A percentile compares a stretch with the other conserved stretches of the same genome.
These are phyloP conservation scores for Globodera rostochiensis DNA, from an alignment of 1,140 invertebrate genomes.

Conservation along the genomic window DNA sequence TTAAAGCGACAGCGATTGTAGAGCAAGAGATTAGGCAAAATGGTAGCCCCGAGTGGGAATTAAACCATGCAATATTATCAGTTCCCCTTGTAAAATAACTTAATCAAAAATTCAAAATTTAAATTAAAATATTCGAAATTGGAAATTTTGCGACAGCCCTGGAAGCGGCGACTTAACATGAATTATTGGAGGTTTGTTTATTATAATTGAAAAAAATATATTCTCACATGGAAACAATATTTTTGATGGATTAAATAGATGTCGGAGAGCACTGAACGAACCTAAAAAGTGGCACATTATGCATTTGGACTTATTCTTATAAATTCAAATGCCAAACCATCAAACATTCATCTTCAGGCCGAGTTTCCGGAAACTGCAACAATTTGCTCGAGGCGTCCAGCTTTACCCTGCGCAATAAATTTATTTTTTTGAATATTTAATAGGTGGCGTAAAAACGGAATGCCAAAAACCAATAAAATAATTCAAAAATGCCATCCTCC, in stretches of 20 bases:
- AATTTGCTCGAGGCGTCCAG: constrained; percentile 49
- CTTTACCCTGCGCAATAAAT: constrained; percentile 34
- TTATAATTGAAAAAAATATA: constrained; percentile 2
- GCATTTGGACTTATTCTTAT: constrained; percentile 4
- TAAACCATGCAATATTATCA: no score
- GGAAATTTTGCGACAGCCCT: no score
- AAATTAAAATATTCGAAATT: no score
- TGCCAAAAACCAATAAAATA: neutral
- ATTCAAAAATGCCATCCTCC: constrained; percentile 8
- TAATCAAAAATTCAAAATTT: no score
- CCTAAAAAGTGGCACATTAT: neutral
- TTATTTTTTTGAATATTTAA: neutral
- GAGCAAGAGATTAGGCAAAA: no score
- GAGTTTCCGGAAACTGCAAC: constrained; percentile 47
- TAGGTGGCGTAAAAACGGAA: neutral
- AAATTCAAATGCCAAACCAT: constrained; percentile 26
- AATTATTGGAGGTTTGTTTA: no score
- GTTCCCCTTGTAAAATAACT: no score
- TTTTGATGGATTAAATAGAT: constrained; percentile 56
- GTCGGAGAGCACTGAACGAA: constrained; percentile 47
- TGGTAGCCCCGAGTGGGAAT: no score
- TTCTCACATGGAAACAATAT: constrained; percentile 50
- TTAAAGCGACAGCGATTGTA: no score
- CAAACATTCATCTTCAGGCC: constrained; percentile 45
- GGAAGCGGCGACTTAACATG: no score